Conservation (phyloP, 2,113 vertebrate genomes). For the Laticauda colubrina region DNA sequence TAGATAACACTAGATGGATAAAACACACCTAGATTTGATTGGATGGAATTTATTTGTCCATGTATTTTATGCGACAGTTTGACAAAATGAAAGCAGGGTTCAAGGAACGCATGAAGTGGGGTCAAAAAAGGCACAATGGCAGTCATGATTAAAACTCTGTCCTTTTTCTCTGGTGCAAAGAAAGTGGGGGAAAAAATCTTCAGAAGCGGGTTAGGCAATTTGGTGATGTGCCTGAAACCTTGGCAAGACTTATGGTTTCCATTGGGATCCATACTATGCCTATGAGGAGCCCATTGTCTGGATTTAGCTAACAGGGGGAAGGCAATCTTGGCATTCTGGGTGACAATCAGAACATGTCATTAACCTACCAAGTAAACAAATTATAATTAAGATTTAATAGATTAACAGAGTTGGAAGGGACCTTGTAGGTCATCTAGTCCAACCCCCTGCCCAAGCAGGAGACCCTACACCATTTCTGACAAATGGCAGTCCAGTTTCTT, state of each 20-base stretch:
- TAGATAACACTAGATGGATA: no score
- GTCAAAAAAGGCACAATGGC: no score
- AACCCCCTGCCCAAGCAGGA: no score
- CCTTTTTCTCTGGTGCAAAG: background rate
- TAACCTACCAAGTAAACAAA: no score
- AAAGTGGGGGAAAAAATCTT: background rate
- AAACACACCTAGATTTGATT: background rate
- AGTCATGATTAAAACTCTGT: no score
- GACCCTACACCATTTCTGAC: no score
- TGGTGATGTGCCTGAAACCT: background rate
- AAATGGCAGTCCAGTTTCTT: no score
- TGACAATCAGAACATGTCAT: no score
- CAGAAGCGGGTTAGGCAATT: background rate
- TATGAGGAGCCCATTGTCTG: background rate
- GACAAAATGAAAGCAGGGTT: background rate
- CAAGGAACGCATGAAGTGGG: background rate
- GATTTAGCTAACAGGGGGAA: background rate
- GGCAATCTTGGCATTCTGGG: background rate
- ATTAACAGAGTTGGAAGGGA: no score
- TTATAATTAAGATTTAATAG: no score
- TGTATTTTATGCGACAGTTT: background rate
- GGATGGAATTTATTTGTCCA: background rate
- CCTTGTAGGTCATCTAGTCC: no score
- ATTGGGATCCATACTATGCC: background rate
- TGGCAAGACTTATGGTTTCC: no score